A percentile compares a stretch with the other conserved stretches of the same genome.
Evolutionary conservation across 2,797 vertebrate genomes (phyloP).

Genomic region (Platyrinchus mystaceus): DNA sequence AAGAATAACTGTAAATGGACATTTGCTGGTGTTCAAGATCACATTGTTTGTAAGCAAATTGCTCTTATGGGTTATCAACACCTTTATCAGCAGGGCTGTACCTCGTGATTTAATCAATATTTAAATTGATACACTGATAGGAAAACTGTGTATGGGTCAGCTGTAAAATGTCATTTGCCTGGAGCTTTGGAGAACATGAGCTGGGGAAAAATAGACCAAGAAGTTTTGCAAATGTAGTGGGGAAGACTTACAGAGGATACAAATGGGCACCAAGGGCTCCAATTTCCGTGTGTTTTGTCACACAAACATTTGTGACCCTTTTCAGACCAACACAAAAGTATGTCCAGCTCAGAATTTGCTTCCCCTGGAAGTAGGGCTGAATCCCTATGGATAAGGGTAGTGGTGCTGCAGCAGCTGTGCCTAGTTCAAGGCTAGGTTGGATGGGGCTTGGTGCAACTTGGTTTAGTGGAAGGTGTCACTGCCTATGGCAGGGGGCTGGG

Average conservation of each 20-base stretch:
- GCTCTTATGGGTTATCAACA: not conserved
- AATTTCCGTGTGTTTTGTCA: rapidly evolving
- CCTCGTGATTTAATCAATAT: not conserved
- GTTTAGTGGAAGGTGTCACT: not conserved
- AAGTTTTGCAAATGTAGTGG: not conserved
- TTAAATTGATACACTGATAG: not conserved
- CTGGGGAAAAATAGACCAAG: not conserved
- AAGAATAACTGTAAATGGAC: not conserved
- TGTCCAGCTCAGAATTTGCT: not conserved
- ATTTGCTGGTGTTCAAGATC: not conserved
- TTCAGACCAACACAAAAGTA: not conserved
- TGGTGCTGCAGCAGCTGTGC: not conserved
- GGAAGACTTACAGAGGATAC: not conserved
- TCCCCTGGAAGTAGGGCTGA: not conserved
- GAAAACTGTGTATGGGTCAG: not conserved
- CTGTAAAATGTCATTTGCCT: conserved; percentile 9
- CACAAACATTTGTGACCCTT: not conserved
- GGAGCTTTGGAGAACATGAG: not conserved
- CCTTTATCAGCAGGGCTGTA: not conserved
- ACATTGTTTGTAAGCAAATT: conserved; percentile 4
- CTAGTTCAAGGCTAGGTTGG: not conserved
- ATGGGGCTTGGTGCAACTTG: rapidly evolving
- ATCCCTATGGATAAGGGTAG: not conserved
- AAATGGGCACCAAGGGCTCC: not conserved
- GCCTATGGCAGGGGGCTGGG: not conserved